Conservation (phyloP, 2,797 vertebrate species). For the Myotis pilosus region DNA sequence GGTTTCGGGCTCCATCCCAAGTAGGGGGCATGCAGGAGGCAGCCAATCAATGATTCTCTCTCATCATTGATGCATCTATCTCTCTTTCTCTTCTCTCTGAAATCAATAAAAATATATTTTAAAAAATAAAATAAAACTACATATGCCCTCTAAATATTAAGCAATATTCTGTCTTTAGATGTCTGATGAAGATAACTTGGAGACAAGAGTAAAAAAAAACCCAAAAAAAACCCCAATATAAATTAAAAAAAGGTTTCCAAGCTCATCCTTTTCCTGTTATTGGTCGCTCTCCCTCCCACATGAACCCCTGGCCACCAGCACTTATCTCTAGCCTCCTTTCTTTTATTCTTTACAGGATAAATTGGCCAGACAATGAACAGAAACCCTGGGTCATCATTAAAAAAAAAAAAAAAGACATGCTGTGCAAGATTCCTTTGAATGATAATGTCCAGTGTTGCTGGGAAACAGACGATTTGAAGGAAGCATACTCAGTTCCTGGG, state of each 20-base stretch:
- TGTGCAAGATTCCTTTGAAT: constrained; percentile 14
- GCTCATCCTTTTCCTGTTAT: neutral
- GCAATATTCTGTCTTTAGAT: constrained; percentile 6
- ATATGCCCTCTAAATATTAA: constrained; percentile 21
- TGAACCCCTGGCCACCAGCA: neutral
- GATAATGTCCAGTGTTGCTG: constrained; percentile 32
- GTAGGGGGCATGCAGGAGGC: too few species aligned
- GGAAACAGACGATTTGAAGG: constrained; percentile 18
- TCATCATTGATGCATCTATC: too few species aligned
- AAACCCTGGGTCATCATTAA: neutral
- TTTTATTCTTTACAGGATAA: constrained; percentile 45
- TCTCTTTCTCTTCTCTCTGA: too few species aligned
- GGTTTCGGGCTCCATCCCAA: too few species aligned
- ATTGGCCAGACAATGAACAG: constrained; percentile 33
- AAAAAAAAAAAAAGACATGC: neutral
- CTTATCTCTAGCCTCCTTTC: neutral
- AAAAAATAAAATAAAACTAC: neutral
- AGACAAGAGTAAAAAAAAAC: neutral
- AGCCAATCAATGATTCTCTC: too few species aligned
- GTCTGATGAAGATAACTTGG: neutral
- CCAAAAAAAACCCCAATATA: neutral
- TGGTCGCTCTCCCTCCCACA: neutral
- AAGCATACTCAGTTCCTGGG: constrained; percentile 9
- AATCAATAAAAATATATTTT: too few species aligned
- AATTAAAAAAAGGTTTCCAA: neutral